Evolutionary conservation across 1,140 invertebrate species (phyloP).

Genomic region (Meloidogyne exigua): DNA sequence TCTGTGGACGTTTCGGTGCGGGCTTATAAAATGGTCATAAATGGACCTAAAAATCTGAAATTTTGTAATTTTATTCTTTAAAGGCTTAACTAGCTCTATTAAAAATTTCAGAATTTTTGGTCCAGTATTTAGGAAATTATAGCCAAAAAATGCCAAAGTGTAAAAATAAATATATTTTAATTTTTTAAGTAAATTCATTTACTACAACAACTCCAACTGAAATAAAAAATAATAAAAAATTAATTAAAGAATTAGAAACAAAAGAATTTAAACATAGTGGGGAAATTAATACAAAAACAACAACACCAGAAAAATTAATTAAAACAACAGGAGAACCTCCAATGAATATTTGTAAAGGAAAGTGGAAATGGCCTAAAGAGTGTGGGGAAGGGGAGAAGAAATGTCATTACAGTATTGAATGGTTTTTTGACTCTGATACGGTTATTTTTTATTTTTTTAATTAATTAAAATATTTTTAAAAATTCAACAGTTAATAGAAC

Average conservation of each 20-base stretch:
- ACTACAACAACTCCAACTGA: background rate
- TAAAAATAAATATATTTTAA: background rate
- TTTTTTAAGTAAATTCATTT: slow-evolving; percentile 5
- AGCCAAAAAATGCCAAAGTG: too few relatives aligned
- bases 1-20: too few relatives aligned
- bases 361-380: slow-evolving; percentile 51
- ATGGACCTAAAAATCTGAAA: too few relatives aligned
- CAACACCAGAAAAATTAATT: background rate
- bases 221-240: background rate
- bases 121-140: too few relatives aligned
- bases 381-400: slow-evolving; percentile 39
- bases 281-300: background rate
- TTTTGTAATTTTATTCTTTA: too few relatives aligned
- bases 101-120: too few relatives aligned
- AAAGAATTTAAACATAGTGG: slow-evolving; percentile 2
- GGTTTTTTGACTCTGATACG: slow-evolving; percentile 76
- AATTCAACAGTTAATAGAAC: too few relatives aligned
- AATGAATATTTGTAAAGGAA: slow-evolving; percentile 38
- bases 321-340: background rate
- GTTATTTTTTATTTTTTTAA: slow-evolving; percentile 65
- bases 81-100: too few relatives aligned
- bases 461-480: too few relatives aligned
- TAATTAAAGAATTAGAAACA: background rate
- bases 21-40: too few relatives aligned
- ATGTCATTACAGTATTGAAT: slow-evolving; percentile 66